A percentile compares a stretch with the other conserved stretches of the same genome.
phyloP scores from a whole-genome alignment of 2,113 vertebrate genomes.

The Regulus satrapa region DNA sequence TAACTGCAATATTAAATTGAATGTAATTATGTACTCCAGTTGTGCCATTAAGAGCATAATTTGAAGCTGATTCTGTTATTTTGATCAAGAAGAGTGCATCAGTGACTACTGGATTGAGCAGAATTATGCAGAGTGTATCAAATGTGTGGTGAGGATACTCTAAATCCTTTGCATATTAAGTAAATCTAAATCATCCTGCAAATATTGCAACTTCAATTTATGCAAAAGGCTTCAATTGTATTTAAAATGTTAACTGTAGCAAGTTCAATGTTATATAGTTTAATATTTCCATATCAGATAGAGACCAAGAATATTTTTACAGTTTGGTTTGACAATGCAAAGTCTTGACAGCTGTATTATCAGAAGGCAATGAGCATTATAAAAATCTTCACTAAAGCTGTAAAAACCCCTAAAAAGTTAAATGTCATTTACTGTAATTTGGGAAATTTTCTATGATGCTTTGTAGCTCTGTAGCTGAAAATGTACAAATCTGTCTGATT shows the following conservation, averaged over 20 bases:
- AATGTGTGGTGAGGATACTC: background rate
- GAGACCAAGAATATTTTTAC: background rate
- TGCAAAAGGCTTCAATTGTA: background rate
- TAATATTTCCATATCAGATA: background rate
- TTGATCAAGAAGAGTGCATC: background rate
- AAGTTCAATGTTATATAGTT: background rate
- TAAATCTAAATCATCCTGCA: background rate
- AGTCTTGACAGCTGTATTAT: background rate
- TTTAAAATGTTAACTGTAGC: background rate
- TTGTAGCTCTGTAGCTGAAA: background rate
- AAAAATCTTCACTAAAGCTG: background rate
- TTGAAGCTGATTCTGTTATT: background rate
- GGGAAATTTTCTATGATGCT: background rate
- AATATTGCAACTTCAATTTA: background rate
- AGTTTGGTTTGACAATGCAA: background rate
- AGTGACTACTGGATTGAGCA: background rate
- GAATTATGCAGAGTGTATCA: background rate
- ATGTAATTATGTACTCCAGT: background rate
- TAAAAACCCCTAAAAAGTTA: background rate
- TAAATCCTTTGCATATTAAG: background rate
- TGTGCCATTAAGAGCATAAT: background rate
- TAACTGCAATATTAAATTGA: background rate
- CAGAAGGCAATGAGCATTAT: background rate
- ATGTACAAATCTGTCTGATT: conserved; percentile 7
- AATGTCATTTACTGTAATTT: background rate